Base-by-base conservation (phyloP, 1,140 invertebrate genomes). In the Physella acuta region DNA sequence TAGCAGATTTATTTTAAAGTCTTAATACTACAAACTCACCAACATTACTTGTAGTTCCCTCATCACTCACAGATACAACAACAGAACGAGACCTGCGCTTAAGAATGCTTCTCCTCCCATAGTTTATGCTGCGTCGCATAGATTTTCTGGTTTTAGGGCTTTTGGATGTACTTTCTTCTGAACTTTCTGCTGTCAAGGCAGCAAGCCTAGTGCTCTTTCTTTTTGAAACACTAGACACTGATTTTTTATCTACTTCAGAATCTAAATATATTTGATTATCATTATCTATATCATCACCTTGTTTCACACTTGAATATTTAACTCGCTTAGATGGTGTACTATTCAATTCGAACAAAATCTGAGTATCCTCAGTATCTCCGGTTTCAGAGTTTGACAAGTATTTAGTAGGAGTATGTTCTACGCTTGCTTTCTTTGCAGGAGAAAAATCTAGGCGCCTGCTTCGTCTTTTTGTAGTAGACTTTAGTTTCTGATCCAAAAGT, bases 31-130 rank as follows among this genome's bases (percentile, higher is more conserved):
- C 4, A 4, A 28, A 63, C 61, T 31, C 3, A 63, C 61, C 61
- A 28, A 51, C 24, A 17, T 30, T 16, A 52, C 36, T 24, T 5
- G 37, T 39, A 14, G 61, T 63, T 63, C 61, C 61, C 51, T 63
- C 61, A 51, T 63, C 49, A 52, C 39, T 63, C 24, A 51, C 39
- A 3, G 61, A 63, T 5, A 63, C 61, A 44, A 63, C 53, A 11
- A 30, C 28, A 24, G 53, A 55, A 8, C 53, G 53, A 8, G 20
- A 30, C 5, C 53, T 8, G 11, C 28, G 8, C 53, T 30, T 55
- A n/a, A n/a, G n/a, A n/a, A n/a, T n/a, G n/a, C n/a, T n/a, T 55
- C 53, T 20, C 5, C 8, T 30, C 8, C 20, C 53, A n/a, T n/a
- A n/a, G n/a, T n/a, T n/a, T n/a, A n/a, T n/a, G n/a, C n/a, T n/a